Evolutionary conservation across 2,113 vertebrate species (phyloP), one percentile per base, ranked within the genome.

Genomic region (Sylvilagus bachmani): DNA sequence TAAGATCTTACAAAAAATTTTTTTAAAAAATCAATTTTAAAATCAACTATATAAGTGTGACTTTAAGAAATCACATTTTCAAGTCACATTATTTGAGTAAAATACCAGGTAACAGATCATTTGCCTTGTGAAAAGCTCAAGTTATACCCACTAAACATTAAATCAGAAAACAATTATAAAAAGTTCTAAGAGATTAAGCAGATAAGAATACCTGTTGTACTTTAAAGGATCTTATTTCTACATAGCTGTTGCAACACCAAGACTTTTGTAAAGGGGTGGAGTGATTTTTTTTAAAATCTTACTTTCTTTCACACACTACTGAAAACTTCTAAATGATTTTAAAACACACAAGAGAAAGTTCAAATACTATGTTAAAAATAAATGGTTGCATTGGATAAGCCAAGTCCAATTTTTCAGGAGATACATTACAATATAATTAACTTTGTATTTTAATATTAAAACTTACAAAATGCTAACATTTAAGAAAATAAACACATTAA

Each of bases 171-270:
- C 9, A 31, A 83, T 86, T 90, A 86, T 22, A 74, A 95, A 58
- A 91, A 78, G 24, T 80, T 89, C 29, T 19, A 95, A 96, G 83
- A 93, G 87, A 90, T 96, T 86, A 89, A 93, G 85, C 31, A 94
- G 89, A 80, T 93, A 92, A 90, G 21, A 90, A 61, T 78, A 92
- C 78, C 9, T 90, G 51, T 36, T 89, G 33, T 38, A 92, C 44
- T 94, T 96, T 92, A 93, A 90, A 96, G 92, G 69, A 94, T 82
- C 31, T 6, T 86, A 90, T 94, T 96, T 86, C 82, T 84, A 95
- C 95, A 90, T 9, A 95, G 29, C 90, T 74, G 21, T 84, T 96
- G 82, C 89, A 86, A 64, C 82, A 96, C 14, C 19, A 61, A 96
- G 82, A 92, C 62, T 96, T 95, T 74, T 80, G 53, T 73, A 89